phyloP scores from a whole-genome alignment of 2,113 vertebrate species.

The Datnioides undecimradiatus region DNA sequence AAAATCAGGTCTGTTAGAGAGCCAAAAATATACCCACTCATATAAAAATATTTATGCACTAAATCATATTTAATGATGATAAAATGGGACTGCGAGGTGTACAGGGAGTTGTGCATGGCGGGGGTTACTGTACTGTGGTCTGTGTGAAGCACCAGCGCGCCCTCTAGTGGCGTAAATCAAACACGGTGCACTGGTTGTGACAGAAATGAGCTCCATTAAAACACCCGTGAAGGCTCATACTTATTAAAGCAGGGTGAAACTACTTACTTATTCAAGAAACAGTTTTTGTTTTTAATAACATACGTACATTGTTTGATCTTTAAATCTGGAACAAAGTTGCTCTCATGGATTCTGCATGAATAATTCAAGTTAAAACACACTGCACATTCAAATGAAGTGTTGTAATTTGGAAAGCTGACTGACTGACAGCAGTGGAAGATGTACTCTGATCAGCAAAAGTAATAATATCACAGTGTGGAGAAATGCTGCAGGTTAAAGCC shows the following conservation, averaged over 20 bases:
- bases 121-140: background rate
- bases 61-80: background rate
- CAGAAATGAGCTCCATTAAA: no score
- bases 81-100: background rate
- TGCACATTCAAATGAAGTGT: background rate
- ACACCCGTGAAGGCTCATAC: no score
- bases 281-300: no score
- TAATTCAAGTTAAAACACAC: background rate
- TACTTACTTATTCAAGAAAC: no score
- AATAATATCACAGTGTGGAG: background rate
- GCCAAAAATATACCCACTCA: background rate
- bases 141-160: slow-evolving; percentile 2
- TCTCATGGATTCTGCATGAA: background rate
- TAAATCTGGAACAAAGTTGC: no score
- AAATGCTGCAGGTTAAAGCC: background rate
- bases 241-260: no score
- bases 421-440: background rate
- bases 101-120: background rate
- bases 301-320: no score
- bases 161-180: slow-evolving; percentile 45
- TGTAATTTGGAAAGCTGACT: background rate
- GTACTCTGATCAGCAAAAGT: background rate
- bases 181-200: slow-evolving; percentile 3
- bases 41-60: background rate
- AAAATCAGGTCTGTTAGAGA: background rate